Base-by-base conservation (phyloP, 2,797 vertebrate genomes). In the Pangasius mekongensis region DNA sequence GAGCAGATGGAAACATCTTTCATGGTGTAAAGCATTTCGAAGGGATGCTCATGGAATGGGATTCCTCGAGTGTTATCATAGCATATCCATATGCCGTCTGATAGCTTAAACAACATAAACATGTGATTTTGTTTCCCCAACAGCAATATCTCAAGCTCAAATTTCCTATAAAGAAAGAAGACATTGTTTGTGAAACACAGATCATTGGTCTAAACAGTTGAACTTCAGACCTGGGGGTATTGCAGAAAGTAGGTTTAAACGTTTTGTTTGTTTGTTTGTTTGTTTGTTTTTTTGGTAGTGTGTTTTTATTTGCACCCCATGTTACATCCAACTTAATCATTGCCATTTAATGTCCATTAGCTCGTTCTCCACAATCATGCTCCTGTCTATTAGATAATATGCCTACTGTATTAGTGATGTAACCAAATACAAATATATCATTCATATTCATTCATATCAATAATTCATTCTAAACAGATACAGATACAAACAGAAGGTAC, bases 111-210 rank as follows among this genome's bases (percentile, higher is more conserved):
- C 27, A 33, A 82, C 66, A 81, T 80, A 13, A 14, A 36, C 66
- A 87, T 87, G 52, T 87, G 86, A 1, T 3, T 11, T 2, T 2
- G 0, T 18, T 30, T 10, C 3, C 66, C 66, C 13, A 82, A 0
- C 13, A 87, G 77, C 49, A 82, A 8, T 60, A 87, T 18, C 52
- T 69, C 24, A 3, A 87, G 64, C 52, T 60, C 16, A 87, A 49
- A 87, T 24, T 5, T 82, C 22, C 86, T 87, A 22, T 78, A 64
- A 47, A 30, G 10, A 20, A 54, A 81, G 30, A 47, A 54, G 49
- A 54, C 24, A n/a, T 1, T 47, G 69, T 73, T 73, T 43, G 5
- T 76, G 24, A 49, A 24, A 49, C 24, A n/a, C 11, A n/a, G 27
- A 49, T 49, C 8, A 78, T 54, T 7, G 6, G 49, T 78, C 2